A percentile compares a stretch with the other conserved stretches of the same genome.
These are phyloP conservation scores for Numenius arquata DNA, from an alignment of 2,113 vertebrate genomes.

Conservation along the genomic window DNA sequence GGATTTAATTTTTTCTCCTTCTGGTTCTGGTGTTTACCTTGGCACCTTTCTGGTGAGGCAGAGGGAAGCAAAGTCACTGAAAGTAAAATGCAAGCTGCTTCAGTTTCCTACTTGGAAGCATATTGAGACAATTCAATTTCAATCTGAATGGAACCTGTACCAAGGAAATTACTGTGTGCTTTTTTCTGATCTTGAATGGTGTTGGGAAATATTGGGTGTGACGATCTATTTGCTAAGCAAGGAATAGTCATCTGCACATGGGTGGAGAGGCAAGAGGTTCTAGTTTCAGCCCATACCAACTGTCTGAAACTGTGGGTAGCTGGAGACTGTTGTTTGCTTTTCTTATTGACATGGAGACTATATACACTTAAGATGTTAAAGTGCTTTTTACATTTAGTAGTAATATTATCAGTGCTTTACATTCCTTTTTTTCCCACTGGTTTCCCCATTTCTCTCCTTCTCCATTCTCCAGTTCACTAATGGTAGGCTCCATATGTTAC, in stretches of 20 bases:
- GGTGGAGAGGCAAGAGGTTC: neutral
- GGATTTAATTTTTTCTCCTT: neutral
- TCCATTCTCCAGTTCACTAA: neutral
- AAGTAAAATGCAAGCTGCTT: neutral
- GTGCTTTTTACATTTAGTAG: neutral
- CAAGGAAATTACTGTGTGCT: neutral
- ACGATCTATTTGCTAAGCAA: neutral
- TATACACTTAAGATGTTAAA: neutral
- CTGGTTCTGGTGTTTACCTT: neutral
- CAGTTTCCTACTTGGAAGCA: neutral
- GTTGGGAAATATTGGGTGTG: conserved; percentile 8
- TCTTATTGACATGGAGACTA: neutral
- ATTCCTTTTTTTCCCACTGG: fast-evolving
- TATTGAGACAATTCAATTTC: neutral
- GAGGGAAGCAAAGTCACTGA: neutral
- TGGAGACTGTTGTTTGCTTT: neutral
- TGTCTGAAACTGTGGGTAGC: neutral
- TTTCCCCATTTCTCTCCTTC: neutral
- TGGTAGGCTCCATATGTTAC: neutral
- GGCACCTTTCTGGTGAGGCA: neutral
- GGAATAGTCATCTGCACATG: neutral
- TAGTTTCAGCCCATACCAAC: neutral
- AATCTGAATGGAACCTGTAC: fast-evolving
- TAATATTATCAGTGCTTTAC: neutral
- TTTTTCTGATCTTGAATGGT: neutral